Conservation (phyloP, 2,797 vertebrate genomes). For the Periparus ater region DNA sequence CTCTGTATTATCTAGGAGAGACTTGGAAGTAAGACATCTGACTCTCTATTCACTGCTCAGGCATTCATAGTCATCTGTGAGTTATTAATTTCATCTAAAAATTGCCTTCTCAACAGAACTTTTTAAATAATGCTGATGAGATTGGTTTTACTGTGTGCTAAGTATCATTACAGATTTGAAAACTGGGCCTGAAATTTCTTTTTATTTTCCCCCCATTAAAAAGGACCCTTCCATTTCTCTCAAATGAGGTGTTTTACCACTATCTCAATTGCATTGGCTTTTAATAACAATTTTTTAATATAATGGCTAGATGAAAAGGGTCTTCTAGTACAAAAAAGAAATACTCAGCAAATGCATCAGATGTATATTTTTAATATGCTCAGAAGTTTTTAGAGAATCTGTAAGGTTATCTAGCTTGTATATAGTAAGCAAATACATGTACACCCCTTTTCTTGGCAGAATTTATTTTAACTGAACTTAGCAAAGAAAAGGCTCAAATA, state of each 20-base stretch:
- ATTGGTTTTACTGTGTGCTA: not conserved
- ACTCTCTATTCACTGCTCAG: not conserved
- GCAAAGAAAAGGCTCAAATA: not conserved
- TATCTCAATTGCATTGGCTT: not conserved
- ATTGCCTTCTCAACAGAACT: not conserved
- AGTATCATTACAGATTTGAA: not conserved
- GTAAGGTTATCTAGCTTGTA: not conserved
- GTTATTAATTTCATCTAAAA: not conserved
- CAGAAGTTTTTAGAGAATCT: not conserved
- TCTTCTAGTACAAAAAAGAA: not conserved
- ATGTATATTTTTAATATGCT: not conserved
- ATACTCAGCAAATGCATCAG: not conserved
- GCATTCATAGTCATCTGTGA: not conserved
- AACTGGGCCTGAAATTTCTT: not conserved
- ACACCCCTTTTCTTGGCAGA: not conserved
- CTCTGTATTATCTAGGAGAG: not conserved
- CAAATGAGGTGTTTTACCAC: not conserved
- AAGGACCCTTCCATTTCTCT: not conserved
- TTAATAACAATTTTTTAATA: not conserved
- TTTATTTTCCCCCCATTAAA: not conserved
- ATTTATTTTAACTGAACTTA: not conserved
- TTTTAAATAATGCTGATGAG: not conserved
- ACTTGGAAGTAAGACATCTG: not conserved
- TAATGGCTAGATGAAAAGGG: not conserved
- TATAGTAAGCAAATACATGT: not conserved